A percentile compares a stretch with the other conserved stretches of the same genome.
Evolutionary conservation across 2,113 vertebrate genomes (phyloP).

Genomic region (Scytalopus superciliaris): DNA sequence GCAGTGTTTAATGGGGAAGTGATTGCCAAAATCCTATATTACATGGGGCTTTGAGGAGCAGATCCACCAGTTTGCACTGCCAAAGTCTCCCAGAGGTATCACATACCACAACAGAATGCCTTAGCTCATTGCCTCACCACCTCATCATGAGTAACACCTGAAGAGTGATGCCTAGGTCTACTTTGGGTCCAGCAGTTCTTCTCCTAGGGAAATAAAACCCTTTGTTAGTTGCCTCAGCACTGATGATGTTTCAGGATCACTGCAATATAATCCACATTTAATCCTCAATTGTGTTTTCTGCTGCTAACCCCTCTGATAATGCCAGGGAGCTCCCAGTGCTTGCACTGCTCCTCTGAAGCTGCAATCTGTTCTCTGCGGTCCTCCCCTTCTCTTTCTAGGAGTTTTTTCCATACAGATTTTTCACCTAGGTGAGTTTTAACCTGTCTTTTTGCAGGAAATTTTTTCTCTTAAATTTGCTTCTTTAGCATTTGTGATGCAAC

Average conservation of each 20-base stretch:
- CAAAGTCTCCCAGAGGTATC: not conserved
- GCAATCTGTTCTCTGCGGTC: not conserved
- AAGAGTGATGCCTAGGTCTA: not conserved
- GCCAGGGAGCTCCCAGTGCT: not conserved
- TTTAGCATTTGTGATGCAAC: not conserved
- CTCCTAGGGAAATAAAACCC: not conserved
- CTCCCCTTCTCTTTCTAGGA: not conserved
- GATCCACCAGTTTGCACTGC: not conserved
- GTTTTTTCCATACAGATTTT: not conserved
- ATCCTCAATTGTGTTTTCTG: conserved; percentile 17
- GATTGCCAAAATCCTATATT: not conserved
- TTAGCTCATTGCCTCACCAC: not conserved
- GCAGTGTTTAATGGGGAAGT: not conserved
- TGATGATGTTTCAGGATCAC: not conserved
- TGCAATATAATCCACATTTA: conserved; percentile 3
- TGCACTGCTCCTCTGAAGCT: not conserved
- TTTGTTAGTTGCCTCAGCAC: not conserved
- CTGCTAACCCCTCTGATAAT: not conserved
- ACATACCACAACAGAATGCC: not conserved
- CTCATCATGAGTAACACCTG: accelerated
- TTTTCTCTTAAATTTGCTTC: not conserved
- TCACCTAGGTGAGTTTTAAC: not conserved
- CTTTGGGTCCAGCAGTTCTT: not conserved
- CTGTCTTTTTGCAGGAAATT: not conserved
- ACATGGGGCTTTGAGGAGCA: not conserved